These are phyloP conservation scores for Horisme vitalbata DNA, from an alignment of 2,888 invertebrate species.

Conservation along the genomic window DNA sequence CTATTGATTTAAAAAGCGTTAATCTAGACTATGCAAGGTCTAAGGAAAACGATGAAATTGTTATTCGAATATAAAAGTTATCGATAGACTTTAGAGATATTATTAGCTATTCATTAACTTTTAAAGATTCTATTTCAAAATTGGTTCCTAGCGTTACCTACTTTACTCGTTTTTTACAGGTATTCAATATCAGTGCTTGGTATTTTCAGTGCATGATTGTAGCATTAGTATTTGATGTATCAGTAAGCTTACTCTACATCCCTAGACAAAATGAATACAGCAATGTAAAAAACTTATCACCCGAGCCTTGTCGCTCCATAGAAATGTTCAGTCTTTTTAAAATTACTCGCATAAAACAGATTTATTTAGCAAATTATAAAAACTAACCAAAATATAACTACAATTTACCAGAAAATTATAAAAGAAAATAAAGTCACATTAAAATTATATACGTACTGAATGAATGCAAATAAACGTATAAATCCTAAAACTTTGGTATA, in stretches of 20 bases:
- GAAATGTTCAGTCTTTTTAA: slow-evolving; percentile 5
- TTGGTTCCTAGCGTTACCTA: slow-evolving; percentile 1
- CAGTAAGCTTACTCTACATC: too few species aligned
- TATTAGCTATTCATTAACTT: not conserved
- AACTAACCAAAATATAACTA: too few species aligned
- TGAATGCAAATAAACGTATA: too few species aligned
- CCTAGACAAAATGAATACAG: not conserved
- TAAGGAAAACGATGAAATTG: too few species aligned
- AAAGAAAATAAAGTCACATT: too few species aligned
- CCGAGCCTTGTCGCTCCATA: not conserved
- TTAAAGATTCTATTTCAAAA: not conserved
- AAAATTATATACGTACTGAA: too few species aligned
- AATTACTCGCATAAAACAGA: not conserved
- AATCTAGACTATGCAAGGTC: too few species aligned
- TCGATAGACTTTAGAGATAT: too few species aligned
- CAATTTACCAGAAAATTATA: too few species aligned
- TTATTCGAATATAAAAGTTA: not conserved
- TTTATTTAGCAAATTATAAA: not conserved
- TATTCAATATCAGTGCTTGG: not conserved
- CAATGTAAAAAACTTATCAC: not conserved
- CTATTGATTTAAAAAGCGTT: too few species aligned
- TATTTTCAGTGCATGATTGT: not conserved
- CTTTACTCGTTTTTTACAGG: not conserved
- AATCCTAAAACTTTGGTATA: too few species aligned
- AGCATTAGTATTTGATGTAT: not conserved